Evolutionary conservation across 2,113 vertebrate species (phyloP).

Genomic region (Cricetomys ansorgei): DNA sequence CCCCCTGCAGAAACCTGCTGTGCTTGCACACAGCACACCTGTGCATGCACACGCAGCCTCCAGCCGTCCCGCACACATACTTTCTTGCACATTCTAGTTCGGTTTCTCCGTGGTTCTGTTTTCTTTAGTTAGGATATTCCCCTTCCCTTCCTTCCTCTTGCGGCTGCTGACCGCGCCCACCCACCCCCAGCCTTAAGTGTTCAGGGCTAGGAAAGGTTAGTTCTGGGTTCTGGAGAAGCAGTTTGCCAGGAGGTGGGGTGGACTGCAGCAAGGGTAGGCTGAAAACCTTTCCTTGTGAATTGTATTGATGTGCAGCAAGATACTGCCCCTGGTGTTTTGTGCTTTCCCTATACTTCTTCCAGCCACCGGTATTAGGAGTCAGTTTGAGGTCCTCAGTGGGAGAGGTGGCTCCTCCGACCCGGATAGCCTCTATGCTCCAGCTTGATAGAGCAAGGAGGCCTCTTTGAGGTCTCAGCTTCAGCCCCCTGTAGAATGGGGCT

Average conservation of each 20-base stretch:
- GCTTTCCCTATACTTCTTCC: background rate
- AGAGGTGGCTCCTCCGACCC: background rate
- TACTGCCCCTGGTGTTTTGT: background rate
- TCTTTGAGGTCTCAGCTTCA: background rate
- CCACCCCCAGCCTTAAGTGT: background rate
- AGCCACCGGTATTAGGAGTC: background rate
- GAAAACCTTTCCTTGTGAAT: background rate
- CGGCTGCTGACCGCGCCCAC: background rate
- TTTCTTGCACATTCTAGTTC: background rate
- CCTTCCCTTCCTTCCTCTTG: background rate
- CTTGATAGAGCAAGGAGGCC: background rate
- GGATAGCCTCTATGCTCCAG: background rate
- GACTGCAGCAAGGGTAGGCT: background rate
- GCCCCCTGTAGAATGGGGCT: background rate
- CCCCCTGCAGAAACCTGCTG: background rate
- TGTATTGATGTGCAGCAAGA: background rate
- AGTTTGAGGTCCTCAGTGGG: background rate
- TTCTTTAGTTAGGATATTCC: background rate
- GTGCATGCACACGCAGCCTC: background rate
- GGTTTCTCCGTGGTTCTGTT: slow-evolving; percentile 14
- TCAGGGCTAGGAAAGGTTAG: background rate
- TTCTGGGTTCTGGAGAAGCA: background rate
- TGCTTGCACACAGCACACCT: slow-evolving; percentile 17
- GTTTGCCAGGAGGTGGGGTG: background rate
- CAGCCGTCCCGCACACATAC: background rate